Evolutionary conservation across 1,140 invertebrate species (phyloP).

Genomic region (Caenorhabditis briggsae): DNA sequence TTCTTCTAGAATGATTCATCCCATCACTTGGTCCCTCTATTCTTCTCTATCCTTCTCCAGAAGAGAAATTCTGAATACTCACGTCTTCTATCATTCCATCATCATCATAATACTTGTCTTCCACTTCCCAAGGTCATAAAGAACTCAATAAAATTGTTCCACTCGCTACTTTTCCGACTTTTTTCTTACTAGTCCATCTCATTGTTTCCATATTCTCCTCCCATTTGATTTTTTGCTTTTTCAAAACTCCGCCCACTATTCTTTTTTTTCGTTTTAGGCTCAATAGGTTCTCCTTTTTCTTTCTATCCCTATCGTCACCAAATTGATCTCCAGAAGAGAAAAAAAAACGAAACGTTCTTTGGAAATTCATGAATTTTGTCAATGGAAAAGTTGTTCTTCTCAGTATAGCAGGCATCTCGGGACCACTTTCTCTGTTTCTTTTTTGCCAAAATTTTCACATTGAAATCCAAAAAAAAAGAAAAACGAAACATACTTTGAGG

Average conservation of each 20-base stretch:
- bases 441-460: not conserved
- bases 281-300: not conserved
- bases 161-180: not conserved
- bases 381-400: not conserved
- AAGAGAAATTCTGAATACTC: too few relatives aligned
- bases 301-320: not conserved
- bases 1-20: too few relatives aligned
- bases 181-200: not conserved
- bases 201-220: not conserved
- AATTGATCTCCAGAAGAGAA: constrained; percentile 3
- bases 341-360: constrained; percentile 38
- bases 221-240: constrained; percentile 4
- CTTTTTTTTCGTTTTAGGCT: not conserved
- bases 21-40: too few relatives aligned
- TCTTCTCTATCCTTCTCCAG: too few relatives aligned
- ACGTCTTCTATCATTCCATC: constrained; percentile 11
- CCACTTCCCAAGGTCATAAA: constrained; percentile 27
- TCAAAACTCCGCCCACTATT: not conserved
- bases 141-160: constrained; percentile 50
- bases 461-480: not conserved
- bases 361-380: constrained; percentile 43
- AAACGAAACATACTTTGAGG: not conserved
- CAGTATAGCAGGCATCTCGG: constrained; percentile 26
- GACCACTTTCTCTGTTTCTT: constrained; percentile 8
- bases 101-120: not conserved